A percentile compares a stretch with the other conserved stretches of the same genome.
Conservation (phyloP, 2,113 vertebrate species). For the Odocoileus hemionus region DNA sequence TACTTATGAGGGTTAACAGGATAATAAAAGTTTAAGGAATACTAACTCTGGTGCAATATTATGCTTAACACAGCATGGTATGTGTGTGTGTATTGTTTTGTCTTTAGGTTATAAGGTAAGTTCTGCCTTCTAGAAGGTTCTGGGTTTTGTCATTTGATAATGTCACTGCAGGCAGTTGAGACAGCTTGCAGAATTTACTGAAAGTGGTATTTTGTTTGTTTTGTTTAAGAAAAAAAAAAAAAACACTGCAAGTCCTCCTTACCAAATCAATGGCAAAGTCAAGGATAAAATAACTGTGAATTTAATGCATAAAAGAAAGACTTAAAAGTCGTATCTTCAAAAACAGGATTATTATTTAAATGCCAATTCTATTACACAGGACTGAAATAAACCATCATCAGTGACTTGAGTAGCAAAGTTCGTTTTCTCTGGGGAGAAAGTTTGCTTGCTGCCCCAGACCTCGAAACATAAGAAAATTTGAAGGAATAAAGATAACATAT, state of each 20-base stretch:
- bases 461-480: background rate
- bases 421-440: slow-evolving; percentile 44
- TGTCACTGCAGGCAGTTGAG: background rate
- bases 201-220: slow-evolving; percentile 66
- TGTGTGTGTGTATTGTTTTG: background rate
- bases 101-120: slow-evolving; percentile 13
- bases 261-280: slow-evolving; percentile 60
- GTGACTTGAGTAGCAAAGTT: slow-evolving; percentile 20
- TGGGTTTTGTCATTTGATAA: slow-evolving; percentile 58
- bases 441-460: background rate
- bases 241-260: slow-evolving; percentile 48
- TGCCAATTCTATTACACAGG: slow-evolving; percentile 29
- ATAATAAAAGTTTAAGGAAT: background rate
- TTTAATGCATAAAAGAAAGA: slow-evolving; percentile 57
- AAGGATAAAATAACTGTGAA: slow-evolving; percentile 46
- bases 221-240: background rate
- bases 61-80: background rate
- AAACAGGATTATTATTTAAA: slow-evolving; percentile 64
- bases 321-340: slow-evolving; percentile 44
- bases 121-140: slow-evolving; percentile 29
- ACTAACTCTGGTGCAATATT: background rate
- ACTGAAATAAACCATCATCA: slow-evolving; percentile 48
- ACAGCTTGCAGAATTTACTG: slow-evolving; percentile 37
- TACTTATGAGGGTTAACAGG: background rate
- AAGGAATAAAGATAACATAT: background rate